Evolutionary conservation across 1,140 invertebrate species (phyloP), one percentile per base, ranked within the genome.

Genomic region (Dendrolimus kikuchii): DNA sequence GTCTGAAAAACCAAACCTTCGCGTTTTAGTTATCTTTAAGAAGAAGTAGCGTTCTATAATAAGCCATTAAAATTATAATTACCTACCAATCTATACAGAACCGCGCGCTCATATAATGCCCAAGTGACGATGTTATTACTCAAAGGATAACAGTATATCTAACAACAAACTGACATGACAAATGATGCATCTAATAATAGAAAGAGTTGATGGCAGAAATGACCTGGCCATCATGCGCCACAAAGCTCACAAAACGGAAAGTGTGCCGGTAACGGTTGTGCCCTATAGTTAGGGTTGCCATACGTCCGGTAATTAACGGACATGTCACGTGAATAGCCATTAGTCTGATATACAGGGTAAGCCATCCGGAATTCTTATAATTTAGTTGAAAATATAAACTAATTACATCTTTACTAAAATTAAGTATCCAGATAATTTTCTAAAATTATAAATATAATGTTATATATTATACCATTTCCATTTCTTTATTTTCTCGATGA

Each of bases 11-110:
- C 23, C 23, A 23, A 23, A 23, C 23, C 1, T 23, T 23, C 23
- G 23, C 23, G 23, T 23, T 23, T 23, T 23, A 23, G 23, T 23
- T 23, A 23, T 23, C 23, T 23, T 23, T 23, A 23, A 23, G 23
- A 23, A 1, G 23, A 23, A 63, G 65, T 58, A 60, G 62, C 52
- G 60, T 67, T 65, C 68, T 69, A 80, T 80, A 82, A 74, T 64
- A 79, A 66, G 64, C 66, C 63, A 77, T 77, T 78, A 75, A 62
- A 50, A 49, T 43, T 62, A 64, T 82, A 77, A 80, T 82, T 74
- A 68, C 66, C 60, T 65, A 55, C 64, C 59, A 62, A 62, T 58
- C 55, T 49, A 53, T 48, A 23, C 3, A 23, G 1, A 23, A 61
- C 64, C 55, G 57, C 55, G 60, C 62, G 64, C 55, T 60, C 53